phyloP scores from a whole-genome alignment of 1,140 invertebrate species.

The Sitophilus oryzae region DNA sequence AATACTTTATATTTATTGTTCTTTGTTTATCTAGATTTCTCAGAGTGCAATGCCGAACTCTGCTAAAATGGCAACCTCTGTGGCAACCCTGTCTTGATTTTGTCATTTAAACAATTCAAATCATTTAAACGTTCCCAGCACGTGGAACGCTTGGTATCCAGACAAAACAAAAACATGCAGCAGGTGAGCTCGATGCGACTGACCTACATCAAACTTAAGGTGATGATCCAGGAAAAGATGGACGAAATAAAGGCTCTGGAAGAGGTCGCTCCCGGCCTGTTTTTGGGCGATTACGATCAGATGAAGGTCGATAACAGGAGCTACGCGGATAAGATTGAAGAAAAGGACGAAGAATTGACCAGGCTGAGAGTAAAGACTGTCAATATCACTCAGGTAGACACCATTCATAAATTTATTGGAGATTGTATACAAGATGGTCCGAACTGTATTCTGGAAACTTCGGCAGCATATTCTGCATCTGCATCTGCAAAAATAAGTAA shows the following conservation, averaged over 20 bases:
- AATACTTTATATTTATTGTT: too few relatives aligned
- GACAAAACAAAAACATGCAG: conserved; percentile 24
- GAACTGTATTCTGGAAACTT: too few relatives aligned
- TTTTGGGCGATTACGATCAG: conserved; percentile 39
- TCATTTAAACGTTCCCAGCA: too few relatives aligned
- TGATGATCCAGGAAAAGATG: conserved; percentile 25
- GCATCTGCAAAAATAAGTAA: too few relatives aligned
- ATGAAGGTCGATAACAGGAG: conserved; percentile 40
- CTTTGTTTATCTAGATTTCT: too few relatives aligned
- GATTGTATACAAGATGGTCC: too few relatives aligned
- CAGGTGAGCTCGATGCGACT: conserved; percentile 29
- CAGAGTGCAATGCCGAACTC: too few relatives aligned
- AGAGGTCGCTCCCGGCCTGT: conserved; percentile 23
- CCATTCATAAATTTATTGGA: too few relatives aligned
- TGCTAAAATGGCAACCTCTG: too few relatives aligned
- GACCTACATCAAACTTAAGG: conserved; percentile 27
- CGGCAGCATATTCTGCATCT: too few relatives aligned
- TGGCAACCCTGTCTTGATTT: too few relatives aligned
- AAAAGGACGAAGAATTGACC: conserved; percentile 38
- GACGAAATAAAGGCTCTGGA: conserved; percentile 17
- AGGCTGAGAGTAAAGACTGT: conserved; percentile 31
- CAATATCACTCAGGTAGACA: conserved; percentile 32
- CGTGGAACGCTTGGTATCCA: conserved; percentile 25
- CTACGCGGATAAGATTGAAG: conserved; percentile 41
- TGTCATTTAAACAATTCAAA: too few relatives aligned